Percentiles rank a stretch among this genome's conserved stretches.
phyloP scores from a whole-genome alignment of 23 tunicate genomes.

The Botrylloides violaceus region DNA sequence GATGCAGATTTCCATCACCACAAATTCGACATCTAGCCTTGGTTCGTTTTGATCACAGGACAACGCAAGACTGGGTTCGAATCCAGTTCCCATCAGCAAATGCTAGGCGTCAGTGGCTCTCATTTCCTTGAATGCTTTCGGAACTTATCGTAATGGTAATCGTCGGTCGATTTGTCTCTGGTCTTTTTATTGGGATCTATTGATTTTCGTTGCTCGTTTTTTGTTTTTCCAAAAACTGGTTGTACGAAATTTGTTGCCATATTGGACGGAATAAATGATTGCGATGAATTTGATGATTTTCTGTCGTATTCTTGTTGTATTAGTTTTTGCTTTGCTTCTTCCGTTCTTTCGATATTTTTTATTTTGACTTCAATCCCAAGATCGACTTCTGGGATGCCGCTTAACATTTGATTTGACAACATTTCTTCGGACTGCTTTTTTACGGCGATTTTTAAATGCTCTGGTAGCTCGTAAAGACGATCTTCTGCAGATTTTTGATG shows the following conservation, averaged over 20 bases:
- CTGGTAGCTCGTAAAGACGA: constrained; percentile 68
- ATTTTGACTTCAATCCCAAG: constrained; percentile 89
- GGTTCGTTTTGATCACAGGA: too few relatives aligned
- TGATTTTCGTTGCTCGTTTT: constrained; percentile 19
- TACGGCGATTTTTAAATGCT: constrained; percentile 54
- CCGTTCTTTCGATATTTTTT: constrained; percentile 92
- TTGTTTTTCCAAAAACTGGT: constrained; percentile 39
- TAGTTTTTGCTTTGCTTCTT: constrained; percentile 79
- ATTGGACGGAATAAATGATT: constrained; percentile 71
- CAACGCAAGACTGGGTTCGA: too few relatives aligned
- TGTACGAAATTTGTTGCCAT: constrained; percentile 94
- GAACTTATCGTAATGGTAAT: constrained; percentile 85
- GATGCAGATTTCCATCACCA: too few relatives aligned
- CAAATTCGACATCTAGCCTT: too few relatives aligned
- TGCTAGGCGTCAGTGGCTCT: too few relatives aligned
- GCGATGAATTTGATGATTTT: constrained; percentile 47
- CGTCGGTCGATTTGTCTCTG: constrained; percentile 53
- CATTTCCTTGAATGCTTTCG: constrained; percentile 50
- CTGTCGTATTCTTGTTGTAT: constrained; percentile 38
- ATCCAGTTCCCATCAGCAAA: too few relatives aligned
- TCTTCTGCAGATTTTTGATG: constrained; percentile 69
- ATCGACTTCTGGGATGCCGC: constrained; percentile 96
- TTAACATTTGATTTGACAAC: constrained; percentile 95
- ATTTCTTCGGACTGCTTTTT: constrained; percentile 76
- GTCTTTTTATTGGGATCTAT: constrained; percentile 28